These are phyloP conservation scores for Sebastes matsubarae DNA, from an alignment of 2,797 vertebrate species.

Conservation along the genomic window DNA sequence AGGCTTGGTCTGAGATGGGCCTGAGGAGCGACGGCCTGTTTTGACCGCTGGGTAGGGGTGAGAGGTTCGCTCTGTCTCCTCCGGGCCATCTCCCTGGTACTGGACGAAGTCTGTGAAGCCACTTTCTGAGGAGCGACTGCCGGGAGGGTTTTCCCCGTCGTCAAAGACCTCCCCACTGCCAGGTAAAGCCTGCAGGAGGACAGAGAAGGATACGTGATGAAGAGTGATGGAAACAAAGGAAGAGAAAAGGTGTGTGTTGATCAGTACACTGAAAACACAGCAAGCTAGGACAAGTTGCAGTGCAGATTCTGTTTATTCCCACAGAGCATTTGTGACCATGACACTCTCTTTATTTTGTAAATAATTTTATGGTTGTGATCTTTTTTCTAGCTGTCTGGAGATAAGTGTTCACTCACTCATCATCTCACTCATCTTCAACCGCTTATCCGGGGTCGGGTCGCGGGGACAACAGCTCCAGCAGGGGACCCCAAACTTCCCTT, in stretches of 20 bases:
- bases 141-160: constrained; percentile 86
- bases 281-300: neutral
- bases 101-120: constrained; percentile 97
- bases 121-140: constrained; percentile 88
- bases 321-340: neutral
- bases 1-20: constrained; percentile 79
- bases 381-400: neutral
- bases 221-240: neutral
- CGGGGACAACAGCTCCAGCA: too few species aligned
- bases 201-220: neutral
- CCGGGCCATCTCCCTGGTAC: constrained; percentile 87
- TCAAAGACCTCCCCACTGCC: constrained; percentile 87
- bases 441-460: too few species aligned
- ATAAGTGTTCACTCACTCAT: neutral
- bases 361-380: neutral
- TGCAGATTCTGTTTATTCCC: neutral
- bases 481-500: too few species aligned
- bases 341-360: neutral
- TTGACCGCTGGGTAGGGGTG: constrained; percentile 80
- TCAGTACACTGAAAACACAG: neutral
- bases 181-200: constrained; percentile 47
- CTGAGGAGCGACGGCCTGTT: constrained; percentile 76
- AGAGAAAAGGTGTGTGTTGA: neutral
- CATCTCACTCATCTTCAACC: too few species aligned
- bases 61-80: constrained; percentile 82